Base-by-base conservation (phyloP, 2,113 vertebrate genomes). In the Talpa occidentalis region DNA sequence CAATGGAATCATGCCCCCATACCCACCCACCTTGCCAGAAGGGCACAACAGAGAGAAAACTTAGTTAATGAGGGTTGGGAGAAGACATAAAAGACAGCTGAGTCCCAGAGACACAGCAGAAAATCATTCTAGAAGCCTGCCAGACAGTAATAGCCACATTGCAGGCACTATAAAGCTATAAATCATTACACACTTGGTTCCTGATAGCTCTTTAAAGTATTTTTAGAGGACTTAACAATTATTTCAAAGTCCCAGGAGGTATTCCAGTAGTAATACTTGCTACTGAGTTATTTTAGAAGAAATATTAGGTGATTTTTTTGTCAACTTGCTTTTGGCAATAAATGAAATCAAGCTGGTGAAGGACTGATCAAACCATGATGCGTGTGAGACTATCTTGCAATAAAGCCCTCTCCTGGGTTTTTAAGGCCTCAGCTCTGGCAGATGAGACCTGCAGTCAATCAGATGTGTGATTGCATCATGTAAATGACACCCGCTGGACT, bases 401-500 rank as follows among this genome's bases (percentile, higher is more conserved):
- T 96, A 85, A 97, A 95, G 47, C 28, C 90, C 78, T 98, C 97
- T 96, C 96, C 93, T 78, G 78, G 96, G 96, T 80, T 96, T 97
- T 97, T 92, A 97, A 97, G 81, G 90, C 94, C 92, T 95, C 92
- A 67, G 30, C 78, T 70, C 80, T 22, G 22, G 88, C 98, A 98
- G 97, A 97, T 97, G 96, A 97, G 97, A 66, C 96, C 79, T 84
- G 12, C 94, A 62, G 76, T 97, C 97, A 92, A 91, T 95, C 95
- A 96, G 95, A 97, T 72, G 64, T 77, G 92, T 91, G 92, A 93
- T 90, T 95, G 81, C 94, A 94, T 95, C 95, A 91, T 73, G 91
- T 93, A 96, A 97, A 96, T 2, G 92, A 97, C 84, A 95, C 97
- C 96, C 95, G 0, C 83, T 88, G 94, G 97, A 97, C 83, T 92